phyloP scores from a whole-genome alignment of 2,888 invertebrate genomes.

The Pterostichus niger region DNA sequence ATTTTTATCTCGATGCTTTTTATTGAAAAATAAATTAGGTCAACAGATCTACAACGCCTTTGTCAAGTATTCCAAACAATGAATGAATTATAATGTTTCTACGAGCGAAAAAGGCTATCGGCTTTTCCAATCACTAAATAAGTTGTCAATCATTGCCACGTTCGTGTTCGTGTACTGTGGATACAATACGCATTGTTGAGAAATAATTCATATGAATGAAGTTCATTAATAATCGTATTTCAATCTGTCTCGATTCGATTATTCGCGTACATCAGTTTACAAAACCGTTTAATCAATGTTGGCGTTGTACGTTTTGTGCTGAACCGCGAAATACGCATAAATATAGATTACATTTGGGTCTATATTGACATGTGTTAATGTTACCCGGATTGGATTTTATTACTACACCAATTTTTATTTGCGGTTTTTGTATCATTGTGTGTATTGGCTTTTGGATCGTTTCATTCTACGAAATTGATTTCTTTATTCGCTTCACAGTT shows the following conservation, averaged over 20 bases:
- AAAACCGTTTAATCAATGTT: conserved; percentile 40
- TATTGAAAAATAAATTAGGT: neutral
- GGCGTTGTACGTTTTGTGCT: neutral
- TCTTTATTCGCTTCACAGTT: too few relatives aligned
- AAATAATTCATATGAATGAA: conserved; percentile 47
- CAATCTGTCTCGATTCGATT: conserved; percentile 41
- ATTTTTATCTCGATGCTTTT: neutral
- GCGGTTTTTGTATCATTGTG: too few relatives aligned
- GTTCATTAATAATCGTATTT: conserved; percentile 44
- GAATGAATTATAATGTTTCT: conserved; percentile 1
- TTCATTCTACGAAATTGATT: too few relatives aligned
- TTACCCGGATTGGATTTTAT: neutral
- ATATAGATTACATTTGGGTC: conserved; percentile 29
- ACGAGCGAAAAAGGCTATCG: conserved; percentile 18
- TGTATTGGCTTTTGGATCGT: too few relatives aligned
- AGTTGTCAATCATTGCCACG: conserved; percentile 28
- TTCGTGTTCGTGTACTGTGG: neutral
- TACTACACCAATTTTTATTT: too few relatives aligned
- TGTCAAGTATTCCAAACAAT: neutral
- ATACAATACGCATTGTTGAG: conserved; percentile 25
- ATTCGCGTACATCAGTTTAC: conserved; percentile 17
- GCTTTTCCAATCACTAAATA: conserved; percentile 37
- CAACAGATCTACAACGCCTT: neutral
- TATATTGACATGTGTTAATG: neutral
- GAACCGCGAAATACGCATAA: neutral